These are phyloP conservation scores for Latrodectus hesperus DNA, from an alignment of 2,888 invertebrate species.

Conservation along the genomic window DNA sequence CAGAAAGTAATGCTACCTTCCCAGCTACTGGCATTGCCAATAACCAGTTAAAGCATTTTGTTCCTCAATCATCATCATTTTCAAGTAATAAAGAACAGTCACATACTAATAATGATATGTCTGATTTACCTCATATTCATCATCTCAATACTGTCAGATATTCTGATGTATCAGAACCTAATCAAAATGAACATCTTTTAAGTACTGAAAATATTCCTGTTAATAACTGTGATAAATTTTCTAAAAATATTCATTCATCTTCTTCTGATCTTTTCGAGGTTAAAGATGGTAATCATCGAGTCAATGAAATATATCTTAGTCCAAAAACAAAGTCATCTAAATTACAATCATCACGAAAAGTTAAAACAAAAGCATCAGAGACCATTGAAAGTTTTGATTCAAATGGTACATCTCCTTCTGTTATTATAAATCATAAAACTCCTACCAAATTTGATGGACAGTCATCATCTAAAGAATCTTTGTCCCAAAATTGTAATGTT, in stretches of 20 bases:
- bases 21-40: constrained; percentile 22
- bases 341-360: background rate
- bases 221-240: constrained; percentile 17
- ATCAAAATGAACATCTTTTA: constrained; percentile 8
- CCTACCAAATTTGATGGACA: too few relatives aligned
- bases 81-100: constrained; percentile 8
- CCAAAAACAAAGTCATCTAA: background rate
- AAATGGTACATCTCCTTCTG: background rate
- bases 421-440: background rate
- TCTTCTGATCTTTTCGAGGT: constrained; percentile 7
- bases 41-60: constrained; percentile 25
- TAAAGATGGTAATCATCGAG: background rate
- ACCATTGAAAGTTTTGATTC: background rate
- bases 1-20: constrained; percentile 16
- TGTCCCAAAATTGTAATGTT: background rate
- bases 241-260: background rate
- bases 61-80: constrained; percentile 4
- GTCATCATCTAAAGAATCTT: background rate
- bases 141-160: background rate
- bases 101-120: background rate
- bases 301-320: too few relatives aligned
- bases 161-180: constrained; percentile 5
- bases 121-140: constrained; percentile 7
- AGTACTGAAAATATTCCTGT: constrained; percentile 14
- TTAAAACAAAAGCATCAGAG: background rate